Base-by-base conservation (phyloP, 2,888 invertebrate genomes). In the Eristalis arbustorum region DNA sequence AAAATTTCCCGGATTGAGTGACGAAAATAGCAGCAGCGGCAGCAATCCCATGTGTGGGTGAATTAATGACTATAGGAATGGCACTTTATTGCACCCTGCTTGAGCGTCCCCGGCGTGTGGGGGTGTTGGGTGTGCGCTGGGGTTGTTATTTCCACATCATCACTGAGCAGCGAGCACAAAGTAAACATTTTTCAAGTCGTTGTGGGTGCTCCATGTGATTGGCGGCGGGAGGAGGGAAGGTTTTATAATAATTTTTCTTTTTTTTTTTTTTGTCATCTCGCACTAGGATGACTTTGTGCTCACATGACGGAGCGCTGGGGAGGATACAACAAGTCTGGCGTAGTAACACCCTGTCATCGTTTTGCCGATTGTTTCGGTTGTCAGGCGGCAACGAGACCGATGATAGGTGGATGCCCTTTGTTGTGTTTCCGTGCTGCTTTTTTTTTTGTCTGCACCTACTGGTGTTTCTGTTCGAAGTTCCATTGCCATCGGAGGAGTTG, bases 61-160 rank as follows among this genome's bases (percentile, higher is more conserved):
- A 6, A 37, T n/a, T n/a, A n/a, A n/a, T 57, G 69, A 40, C 49
- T 49, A 34, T 62, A 61, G 67, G 49, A 80, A 80, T 68, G 67
- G 68, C 25, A 37, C 49, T 62, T 73, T 73, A 73, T 56, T 79
- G 67, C 73, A 73, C 56, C 14, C 68, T 31, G 49, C 57, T 76
- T 62, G 76, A 23, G 68, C 40, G 49, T 42, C 42, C 28, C 66
- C 8, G 6, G 31, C 1, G 31, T 31, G 10, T 31, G 31, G 4
- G 31, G 31, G 31, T 2, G 28, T 28, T 28, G 4, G 28, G 28
- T 25, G 22, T 59, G 25, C 5, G 25, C 23, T 59, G 81, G 62
- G 75, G 57, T 68, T 85, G 76, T 82, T 69, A 73, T 85, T 81
- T 77, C 73, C 85, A 85, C 84, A 81, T 85, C 76, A 81, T 77